Evolutionary conservation across 2,113 vertebrate species (phyloP).

Genomic region (Sander lucioperca): DNA sequence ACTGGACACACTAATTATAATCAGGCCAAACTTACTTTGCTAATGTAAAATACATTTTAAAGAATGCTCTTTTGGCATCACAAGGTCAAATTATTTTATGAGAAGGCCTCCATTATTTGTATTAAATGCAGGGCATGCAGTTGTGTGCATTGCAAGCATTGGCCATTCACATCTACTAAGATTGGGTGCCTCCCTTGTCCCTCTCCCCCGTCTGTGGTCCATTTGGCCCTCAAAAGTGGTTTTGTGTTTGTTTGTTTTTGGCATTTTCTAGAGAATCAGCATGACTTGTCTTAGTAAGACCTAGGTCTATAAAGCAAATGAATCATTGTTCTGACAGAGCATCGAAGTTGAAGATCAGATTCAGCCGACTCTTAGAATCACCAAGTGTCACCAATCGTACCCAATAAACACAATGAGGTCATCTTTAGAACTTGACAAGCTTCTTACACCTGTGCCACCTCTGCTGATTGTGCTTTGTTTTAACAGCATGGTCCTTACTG

Average conservation of each 20-base stretch:
- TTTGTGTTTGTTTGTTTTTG: not conserved
- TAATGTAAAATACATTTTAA: constrained; percentile 6
- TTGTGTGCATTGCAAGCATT: not conserved
- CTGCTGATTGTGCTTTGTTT: not conserved
- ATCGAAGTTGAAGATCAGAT: not conserved
- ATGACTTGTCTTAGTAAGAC: not conserved
- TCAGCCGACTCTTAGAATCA: not conserved
- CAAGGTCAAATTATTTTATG: not conserved
- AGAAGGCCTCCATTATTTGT: not conserved
- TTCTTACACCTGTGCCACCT: not conserved
- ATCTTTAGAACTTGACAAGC: not conserved
- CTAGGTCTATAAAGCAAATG: not conserved
- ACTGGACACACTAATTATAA: constrained; percentile 28
- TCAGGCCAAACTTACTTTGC: not conserved
- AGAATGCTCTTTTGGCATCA: constrained; percentile 16
- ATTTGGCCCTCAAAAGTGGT: not conserved
- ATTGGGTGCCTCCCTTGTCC: not conserved
- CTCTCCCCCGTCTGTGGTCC: not conserved
- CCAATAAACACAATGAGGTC: constrained; percentile 1
- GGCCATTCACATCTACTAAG: not conserved
- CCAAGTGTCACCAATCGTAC: not conserved
- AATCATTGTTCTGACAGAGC: not conserved
- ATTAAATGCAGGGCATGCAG: not conserved
- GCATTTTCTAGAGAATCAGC: not conserved
- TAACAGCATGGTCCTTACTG: not conserved